Evolutionary conservation across 2,797 vertebrate genomes (phyloP).

Genomic region (Enteromius radiatus): DNA sequence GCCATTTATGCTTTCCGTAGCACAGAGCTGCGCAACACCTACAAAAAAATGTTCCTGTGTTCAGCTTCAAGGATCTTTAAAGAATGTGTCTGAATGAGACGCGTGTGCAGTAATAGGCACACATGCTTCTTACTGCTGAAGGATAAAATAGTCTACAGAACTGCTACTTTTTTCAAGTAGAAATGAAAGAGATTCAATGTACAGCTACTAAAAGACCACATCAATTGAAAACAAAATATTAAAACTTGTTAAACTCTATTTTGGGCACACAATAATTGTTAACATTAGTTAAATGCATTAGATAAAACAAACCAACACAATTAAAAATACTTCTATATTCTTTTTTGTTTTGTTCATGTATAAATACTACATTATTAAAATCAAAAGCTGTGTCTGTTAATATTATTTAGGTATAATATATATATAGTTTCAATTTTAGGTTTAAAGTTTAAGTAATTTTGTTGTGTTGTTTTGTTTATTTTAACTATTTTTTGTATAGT

Average conservation of each 20-base stretch:
- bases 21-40: constrained; percentile 85
- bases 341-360: not conserved
- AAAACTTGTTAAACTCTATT: too few species aligned
- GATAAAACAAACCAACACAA: not conserved
- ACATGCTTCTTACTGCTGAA: not conserved
- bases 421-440: not conserved
- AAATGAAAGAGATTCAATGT: not conserved
- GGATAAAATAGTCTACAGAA: not conserved
- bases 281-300: not conserved
- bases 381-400: not conserved
- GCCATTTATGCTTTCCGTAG: constrained; percentile 95
- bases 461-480: not conserved
- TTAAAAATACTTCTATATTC: not conserved
- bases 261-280: not conserved
- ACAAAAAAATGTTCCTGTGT: constrained; percentile 85
- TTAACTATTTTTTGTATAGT: not conserved
- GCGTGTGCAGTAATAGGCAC: not conserved
- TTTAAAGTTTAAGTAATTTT: not conserved
- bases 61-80: constrained; percentile 53
- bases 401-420: not conserved
- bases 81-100: constrained; percentile 10
- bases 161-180: not conserved
- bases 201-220: constrained; percentile 3
- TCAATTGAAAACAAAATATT: not conserved
- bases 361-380: not conserved